phyloP scores from a whole-genome alignment of 1,140 invertebrate species.

The Dendrolimus punctatus region DNA sequence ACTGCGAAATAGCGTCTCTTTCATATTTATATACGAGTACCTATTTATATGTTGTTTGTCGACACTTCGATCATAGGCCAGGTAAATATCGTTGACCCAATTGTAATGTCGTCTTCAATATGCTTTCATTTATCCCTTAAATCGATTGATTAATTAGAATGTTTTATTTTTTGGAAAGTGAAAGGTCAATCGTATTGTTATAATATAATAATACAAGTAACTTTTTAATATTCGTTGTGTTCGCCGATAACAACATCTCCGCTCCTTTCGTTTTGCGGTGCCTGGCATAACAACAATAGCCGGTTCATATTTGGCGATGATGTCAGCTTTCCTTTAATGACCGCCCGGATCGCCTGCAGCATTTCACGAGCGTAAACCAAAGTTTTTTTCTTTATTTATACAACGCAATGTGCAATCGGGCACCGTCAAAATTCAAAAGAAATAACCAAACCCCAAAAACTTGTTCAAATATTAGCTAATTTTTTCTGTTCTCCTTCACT shows the following conservation, averaged over 20 bases:
- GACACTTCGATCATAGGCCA: no score
- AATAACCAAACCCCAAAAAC: constrained; percentile 16
- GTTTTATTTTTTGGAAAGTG: no score
- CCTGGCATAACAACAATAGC: constrained; percentile 51
- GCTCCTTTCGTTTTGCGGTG: constrained; percentile 35
- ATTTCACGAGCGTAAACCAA: constrained; percentile 39
- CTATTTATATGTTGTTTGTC: no score
- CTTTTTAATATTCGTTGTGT: constrained; percentile 44
- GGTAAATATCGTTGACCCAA: no score
- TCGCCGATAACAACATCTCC: constrained; percentile 49
- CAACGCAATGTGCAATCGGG: constrained; percentile 15
- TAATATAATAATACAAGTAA: no score
- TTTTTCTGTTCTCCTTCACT: constrained; percentile 2
- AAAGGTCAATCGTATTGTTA: no score
- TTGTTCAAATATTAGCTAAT: constrained; percentile 9
- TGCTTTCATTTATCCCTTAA: no score
- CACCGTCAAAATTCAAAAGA: constrained; percentile 14
- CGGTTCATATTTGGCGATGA: constrained; percentile 54
- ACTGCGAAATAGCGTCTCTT: no score
- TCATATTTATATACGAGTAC: no score
- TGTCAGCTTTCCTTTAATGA: constrained; percentile 60
- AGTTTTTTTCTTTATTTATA: constrained; percentile 26
- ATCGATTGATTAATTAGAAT: no score
- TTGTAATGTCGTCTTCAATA: no score
- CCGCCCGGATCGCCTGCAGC: constrained; percentile 32